Percentiles rank a stretch among this genome's conserved stretches.
phyloP scores from a whole-genome alignment of 2,113 vertebrate genomes.

The Lethenteron reissneri region DNA sequence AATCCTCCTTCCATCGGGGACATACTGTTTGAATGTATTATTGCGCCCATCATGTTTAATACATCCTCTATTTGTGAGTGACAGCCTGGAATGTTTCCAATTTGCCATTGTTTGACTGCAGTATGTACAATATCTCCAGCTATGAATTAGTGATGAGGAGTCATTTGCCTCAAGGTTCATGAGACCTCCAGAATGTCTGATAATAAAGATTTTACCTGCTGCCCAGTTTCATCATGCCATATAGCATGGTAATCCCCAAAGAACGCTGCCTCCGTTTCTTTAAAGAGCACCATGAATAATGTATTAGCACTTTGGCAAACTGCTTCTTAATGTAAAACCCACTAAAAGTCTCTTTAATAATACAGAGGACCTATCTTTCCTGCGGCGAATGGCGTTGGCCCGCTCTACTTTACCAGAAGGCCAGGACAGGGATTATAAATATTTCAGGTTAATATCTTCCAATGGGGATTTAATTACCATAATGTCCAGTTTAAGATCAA shows the following conservation, averaged over 20 bases:
- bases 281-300: slow-evolving; percentile 5
- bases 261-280: slow-evolving; percentile 3
- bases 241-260: not conserved
- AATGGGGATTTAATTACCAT: slow-evolving; percentile 4
- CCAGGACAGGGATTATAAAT: slow-evolving; percentile 6
- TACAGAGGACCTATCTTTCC: slow-evolving; percentile 3
- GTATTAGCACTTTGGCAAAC: slow-evolving; percentile 6
- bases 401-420: slow-evolving; percentile 1
- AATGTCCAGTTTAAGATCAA: slow-evolving; percentile 6
- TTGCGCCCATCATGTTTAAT: slow-evolving; percentile 5
- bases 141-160: slow-evolving; percentile 5
- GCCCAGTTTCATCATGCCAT: slow-evolving; percentile 3
- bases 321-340: slow-evolving; percentile 6
- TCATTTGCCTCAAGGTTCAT: slow-evolving; percentile 6
- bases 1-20: too few species aligned
- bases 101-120: slow-evolving; percentile 2
- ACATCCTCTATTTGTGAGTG: not conserved
- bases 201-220: slow-evolving; percentile 6
- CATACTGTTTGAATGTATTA: not conserved
- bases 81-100: not conserved
- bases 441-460: slow-evolving; percentile 7
- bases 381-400: not conserved
- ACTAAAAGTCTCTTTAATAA: slow-evolving; percentile 7
- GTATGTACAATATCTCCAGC: slow-evolving; percentile 3
- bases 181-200: slow-evolving; percentile 3